Percentiles rank a stretch among this genome's conserved stretches.
Evolutionary conservation across 2,797 vertebrate genomes (phyloP).

Genomic region (Sebastes minor): DNA sequence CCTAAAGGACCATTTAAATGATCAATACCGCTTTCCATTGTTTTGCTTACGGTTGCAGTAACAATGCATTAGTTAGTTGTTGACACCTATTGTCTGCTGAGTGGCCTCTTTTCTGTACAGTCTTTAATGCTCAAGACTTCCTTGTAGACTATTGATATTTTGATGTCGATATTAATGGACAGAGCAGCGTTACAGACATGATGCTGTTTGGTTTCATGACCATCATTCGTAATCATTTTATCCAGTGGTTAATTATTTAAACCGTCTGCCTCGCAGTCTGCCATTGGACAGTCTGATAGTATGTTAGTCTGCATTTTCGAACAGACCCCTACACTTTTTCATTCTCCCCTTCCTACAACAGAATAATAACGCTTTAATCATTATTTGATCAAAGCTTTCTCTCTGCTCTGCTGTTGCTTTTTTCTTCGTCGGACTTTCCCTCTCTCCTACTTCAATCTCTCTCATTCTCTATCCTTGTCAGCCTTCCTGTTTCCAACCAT

Average conservation of each 20-base stretch:
- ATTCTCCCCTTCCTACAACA: not conserved
- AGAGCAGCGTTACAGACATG: not conserved
- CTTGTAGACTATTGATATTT: not conserved
- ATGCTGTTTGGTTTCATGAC: not conserved
- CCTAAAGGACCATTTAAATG: conserved; percentile 19
- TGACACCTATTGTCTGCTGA: conserved; percentile 24
- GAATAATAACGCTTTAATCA: not conserved
- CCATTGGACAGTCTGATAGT: not conserved
- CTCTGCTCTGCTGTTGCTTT: not conserved
- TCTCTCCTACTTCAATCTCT: not conserved
- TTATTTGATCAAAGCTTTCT: conserved; percentile 22
- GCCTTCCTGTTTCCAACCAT: not conserved
- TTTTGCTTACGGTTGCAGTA: conserved; percentile 28
- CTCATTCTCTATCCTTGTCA: not conserved
- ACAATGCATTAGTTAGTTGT: conserved; percentile 15
- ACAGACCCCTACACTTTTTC: not conserved
- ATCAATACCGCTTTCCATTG: conserved; percentile 24
- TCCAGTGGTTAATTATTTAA: not conserved
- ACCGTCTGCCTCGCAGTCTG: not conserved
- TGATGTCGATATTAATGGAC: not conserved
- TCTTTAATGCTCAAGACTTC: conserved; percentile 4
- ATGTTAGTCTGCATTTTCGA: not conserved
- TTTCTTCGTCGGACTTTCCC: not conserved
- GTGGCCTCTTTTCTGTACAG: not conserved
- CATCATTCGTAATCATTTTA: not conserved